Conservation (phyloP, 2,113 vertebrate genomes). For the Corythoichthys haematopterus region DNA sequence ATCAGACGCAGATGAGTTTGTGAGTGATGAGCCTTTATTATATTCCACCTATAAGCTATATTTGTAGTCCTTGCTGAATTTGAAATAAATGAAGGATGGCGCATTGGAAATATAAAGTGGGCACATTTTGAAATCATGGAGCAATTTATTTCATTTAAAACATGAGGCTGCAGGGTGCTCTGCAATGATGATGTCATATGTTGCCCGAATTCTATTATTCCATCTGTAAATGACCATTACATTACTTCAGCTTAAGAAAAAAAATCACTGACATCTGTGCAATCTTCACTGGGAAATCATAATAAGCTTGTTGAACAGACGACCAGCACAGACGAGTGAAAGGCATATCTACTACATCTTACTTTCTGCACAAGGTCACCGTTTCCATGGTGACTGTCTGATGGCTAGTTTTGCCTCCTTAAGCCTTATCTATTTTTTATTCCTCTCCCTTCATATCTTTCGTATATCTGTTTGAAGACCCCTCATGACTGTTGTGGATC, state of each 20-base stretch:
- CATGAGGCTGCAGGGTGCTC: background rate
- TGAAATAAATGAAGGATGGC: constrained; percentile 19
- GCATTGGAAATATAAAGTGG: constrained; percentile 6
- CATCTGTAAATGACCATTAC: constrained; percentile 5
- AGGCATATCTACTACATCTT: constrained; percentile 54
- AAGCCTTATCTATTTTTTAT: constrained; percentile 56
- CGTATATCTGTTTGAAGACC: constrained; percentile 61
- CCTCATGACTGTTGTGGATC: constrained; percentile 36
- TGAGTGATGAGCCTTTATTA: constrained; percentile 13
- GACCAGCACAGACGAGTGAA: constrained; percentile 37
- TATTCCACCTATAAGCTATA: constrained; percentile 1
- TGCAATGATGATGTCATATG: constrained; percentile 7
- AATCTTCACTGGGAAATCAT: constrained; percentile 36
- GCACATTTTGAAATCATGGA: constrained; percentile 2
- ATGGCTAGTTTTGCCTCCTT: constrained; percentile 63
- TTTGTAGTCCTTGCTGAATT: constrained; percentile 9
- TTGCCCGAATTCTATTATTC: constrained; percentile 9
- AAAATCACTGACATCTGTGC: constrained; percentile 27
- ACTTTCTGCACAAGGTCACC: constrained; percentile 66
- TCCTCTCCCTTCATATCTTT: constrained; percentile 52
- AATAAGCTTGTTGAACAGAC: constrained; percentile 47
- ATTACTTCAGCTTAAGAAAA: background rate
- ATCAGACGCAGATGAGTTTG: background rate
- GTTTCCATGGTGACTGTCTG: constrained; percentile 67
- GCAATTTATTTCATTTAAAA: constrained; percentile 17